Conservation (phyloP, 1,140 invertebrate genomes). For the Leptinotarsa lineolata region DNA sequence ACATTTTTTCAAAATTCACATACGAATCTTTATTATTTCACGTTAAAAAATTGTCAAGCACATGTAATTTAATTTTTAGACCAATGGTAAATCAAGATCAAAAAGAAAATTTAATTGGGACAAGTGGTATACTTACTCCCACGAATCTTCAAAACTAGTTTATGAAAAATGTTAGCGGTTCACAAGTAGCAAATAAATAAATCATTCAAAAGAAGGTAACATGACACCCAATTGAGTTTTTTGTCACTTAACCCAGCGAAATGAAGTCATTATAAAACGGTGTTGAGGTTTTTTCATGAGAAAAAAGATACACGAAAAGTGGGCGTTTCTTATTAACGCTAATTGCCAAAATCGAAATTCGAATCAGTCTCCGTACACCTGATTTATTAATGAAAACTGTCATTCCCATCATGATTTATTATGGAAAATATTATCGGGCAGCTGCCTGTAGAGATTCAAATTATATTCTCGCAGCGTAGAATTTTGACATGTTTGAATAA, state of each 20-base stretch:
- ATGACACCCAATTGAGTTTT: background rate
- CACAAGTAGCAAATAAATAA: background rate
- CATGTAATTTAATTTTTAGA: no score
- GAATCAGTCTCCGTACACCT: conserved; percentile 14
- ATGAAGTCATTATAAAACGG: conserved; percentile 3
- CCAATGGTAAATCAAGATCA: no score
- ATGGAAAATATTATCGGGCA: conserved; percentile 14
- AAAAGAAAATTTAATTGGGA: background rate
- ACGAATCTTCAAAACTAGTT: background rate
- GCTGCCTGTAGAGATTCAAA: conserved; percentile 26
- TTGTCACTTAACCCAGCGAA: background rate
- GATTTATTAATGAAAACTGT: conserved; percentile 24
- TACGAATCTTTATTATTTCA: no score
- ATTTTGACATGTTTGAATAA: conserved; percentile 30
- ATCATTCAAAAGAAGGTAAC: conserved; percentile 4
- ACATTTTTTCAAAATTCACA: no score
- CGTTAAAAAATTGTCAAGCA: no score
- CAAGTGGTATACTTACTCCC: background rate
- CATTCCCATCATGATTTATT: conserved; percentile 24
- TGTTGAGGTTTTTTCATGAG: background rate
- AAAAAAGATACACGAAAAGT: conserved; percentile 21
- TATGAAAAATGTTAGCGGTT: background rate
- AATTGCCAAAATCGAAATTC: conserved; percentile 19
- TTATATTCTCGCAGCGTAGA: conserved; percentile 3
- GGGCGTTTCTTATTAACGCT: conserved; percentile 21